A percentile compares a stretch with the other conserved stretches of the same genome.
These are phyloP conservation scores for Coleophora flavipennella DNA, from an alignment of 2,888 invertebrate species.

Conservation along the genomic window DNA sequence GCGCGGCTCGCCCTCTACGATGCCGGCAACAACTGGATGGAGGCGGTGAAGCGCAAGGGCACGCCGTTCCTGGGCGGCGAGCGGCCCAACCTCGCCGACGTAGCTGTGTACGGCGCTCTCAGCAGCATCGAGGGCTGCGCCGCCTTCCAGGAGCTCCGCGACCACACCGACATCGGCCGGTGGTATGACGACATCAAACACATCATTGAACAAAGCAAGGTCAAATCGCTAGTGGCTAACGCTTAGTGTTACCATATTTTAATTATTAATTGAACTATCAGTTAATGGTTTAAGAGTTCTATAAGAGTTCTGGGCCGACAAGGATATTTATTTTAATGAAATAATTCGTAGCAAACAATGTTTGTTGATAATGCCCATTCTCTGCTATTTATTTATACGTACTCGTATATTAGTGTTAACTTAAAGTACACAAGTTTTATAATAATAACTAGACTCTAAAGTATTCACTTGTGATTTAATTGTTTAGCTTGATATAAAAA, in stretches of 20 bases:
- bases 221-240: neutral
- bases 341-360: no score
- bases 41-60: constrained; percentile 78
- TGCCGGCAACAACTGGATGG: constrained; percentile 86
- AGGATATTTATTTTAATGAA: no score
- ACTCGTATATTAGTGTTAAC: no score
- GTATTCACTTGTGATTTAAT: no score
- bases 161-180: constrained; percentile 79
- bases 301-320: no score
- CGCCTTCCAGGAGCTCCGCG: constrained; percentile 87
- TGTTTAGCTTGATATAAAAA: no score
- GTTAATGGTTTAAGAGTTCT: no score
- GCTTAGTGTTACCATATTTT: no score
- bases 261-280: no score
- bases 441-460: no score
- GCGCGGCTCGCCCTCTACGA: constrained; percentile 92
- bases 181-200: constrained; percentile 87
- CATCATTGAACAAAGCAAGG: constrained; percentile 51
- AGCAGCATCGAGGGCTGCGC: constrained; percentile 94
- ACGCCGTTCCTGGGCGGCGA: constrained; percentile 88
- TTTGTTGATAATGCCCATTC: no score
- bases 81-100: constrained; percentile 91
- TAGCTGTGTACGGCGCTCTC: constrained; percentile 91
- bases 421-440: neutral
- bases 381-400: no score